Conservation (phyloP, 2,113 vertebrate genomes). For the Microtus montanus region DNA sequence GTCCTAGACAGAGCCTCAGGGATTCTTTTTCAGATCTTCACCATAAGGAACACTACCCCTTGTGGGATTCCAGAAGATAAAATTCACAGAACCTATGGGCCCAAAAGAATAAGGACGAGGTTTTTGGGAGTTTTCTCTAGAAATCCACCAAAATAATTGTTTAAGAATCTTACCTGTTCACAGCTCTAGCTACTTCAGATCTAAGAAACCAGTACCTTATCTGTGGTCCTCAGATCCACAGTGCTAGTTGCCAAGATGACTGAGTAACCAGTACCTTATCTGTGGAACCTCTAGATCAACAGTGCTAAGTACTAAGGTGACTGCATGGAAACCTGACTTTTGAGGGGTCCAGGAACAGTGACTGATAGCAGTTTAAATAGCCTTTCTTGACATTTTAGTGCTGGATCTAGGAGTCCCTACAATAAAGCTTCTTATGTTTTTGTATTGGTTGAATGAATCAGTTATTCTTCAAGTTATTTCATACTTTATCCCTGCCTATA, state of each 20-base stretch:
- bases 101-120: neutral
- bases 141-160: neutral
- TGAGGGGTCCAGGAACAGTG: neutral
- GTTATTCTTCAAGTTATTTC: neutral
- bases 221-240: neutral
- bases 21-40: neutral
- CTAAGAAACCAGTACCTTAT: neutral
- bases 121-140: neutral
- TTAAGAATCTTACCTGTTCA: neutral
- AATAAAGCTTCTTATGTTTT: neutral
- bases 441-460: conserved; percentile 7
- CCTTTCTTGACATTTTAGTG: conserved; percentile 1
- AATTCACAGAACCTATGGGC: neutral
- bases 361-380: neutral
- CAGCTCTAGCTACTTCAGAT: neutral
- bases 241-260: neutral
- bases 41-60: neutral
- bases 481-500: neutral
- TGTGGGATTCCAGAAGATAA: neutral
- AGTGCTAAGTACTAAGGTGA: neutral
- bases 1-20: neutral
- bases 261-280: neutral
- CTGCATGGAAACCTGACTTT: neutral
- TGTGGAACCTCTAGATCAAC: neutral
- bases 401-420: neutral